These are phyloP conservation scores for Holothuria scabra DNA, from an alignment of 53 echinoderm and acorn worm genomes.

Conservation along the genomic window DNA sequence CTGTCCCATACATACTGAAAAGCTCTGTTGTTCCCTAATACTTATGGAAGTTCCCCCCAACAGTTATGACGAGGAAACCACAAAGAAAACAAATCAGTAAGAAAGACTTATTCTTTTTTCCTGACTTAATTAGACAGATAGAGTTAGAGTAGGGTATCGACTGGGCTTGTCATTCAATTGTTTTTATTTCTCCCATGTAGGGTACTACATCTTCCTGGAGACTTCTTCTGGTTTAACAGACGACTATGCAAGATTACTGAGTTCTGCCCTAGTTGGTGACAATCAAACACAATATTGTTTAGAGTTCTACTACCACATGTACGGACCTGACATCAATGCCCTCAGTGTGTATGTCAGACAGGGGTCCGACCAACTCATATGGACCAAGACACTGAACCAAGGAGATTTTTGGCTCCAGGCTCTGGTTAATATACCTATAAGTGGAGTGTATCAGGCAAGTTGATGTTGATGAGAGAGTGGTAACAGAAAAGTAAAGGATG, in stretches of 20 bases:
- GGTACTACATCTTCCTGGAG: conserved; percentile 75
- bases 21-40: no score
- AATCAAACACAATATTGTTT: conserved; percentile 65
- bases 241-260: conserved; percentile 57
- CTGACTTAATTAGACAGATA: no score
- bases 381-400: conserved; percentile 21
- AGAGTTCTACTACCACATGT: conserved; percentile 90
- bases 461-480: no score
- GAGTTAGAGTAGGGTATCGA: no score
- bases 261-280: conserved; percentile 25
- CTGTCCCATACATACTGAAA: no score
- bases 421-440: conserved; percentile 10
- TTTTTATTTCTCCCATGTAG: conserved; percentile 11
- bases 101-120: no score
- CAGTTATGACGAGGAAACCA: no score
- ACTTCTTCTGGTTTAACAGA: conserved; percentile 38
- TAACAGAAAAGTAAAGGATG: no score
- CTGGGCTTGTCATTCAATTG: not conserved
- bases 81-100: no score
- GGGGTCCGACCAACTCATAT: not conserved
- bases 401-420: conserved; percentile 29
- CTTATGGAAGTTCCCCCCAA: no score
- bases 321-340: conserved; percentile 66
- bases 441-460: conserved; percentile 15
- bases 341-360: conserved; percentile 50